Percentiles rank a stretch among this genome's conserved stretches.
Conservation (phyloP, 2,113 vertebrate species). For the Myotis davidii region DNA sequence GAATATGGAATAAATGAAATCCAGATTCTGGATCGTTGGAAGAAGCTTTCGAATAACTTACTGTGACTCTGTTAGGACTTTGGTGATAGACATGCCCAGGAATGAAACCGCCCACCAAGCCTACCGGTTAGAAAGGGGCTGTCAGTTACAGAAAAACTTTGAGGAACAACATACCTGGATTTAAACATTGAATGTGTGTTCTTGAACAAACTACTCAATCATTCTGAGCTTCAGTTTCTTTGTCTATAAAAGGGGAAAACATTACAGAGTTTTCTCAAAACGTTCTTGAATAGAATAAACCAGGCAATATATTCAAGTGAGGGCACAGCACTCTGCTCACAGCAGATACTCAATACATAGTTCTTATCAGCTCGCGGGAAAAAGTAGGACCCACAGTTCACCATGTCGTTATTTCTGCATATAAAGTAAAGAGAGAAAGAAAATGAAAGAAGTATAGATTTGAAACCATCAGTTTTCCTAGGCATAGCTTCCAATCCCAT, state of each 20-base stretch:
- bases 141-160: background rate
- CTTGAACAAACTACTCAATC: constrained; percentile 25
- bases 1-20: background rate
- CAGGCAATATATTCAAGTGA: background rate
- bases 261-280: background rate
- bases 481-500: background rate
- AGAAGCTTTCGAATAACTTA: background rate
- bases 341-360: background rate
- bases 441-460: background rate
- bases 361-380: background rate
- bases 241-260: background rate
- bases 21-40: background rate
- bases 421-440: background rate
- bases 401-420: background rate
- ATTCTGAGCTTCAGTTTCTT: background rate
- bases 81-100: background rate
- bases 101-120: background rate
- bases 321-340: background rate
- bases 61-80: background rate
- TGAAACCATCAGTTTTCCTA: background rate
- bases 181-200: constrained; percentile 6
- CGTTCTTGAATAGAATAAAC: background rate
- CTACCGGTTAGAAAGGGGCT: background rate
- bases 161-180: background rate
- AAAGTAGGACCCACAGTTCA: background rate